Conservation (phyloP, 1,140 invertebrate genomes). For the Araneus ventricosus region DNA sequence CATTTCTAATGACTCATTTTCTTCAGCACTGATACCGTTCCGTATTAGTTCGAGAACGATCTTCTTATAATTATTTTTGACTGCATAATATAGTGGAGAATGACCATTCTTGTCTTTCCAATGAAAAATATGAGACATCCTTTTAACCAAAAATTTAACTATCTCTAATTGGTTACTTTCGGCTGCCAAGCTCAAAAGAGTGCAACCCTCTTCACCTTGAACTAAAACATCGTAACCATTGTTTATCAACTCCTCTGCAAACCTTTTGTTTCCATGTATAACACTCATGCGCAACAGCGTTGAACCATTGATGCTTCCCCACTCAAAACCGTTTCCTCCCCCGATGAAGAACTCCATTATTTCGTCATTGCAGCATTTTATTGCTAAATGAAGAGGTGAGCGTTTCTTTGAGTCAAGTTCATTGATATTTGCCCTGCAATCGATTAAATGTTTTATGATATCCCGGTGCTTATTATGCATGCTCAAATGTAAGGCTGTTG, state of each 20-base stretch:
- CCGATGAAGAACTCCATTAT: background rate
- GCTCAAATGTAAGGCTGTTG: background rate
- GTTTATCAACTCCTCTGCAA: constrained; percentile 34
- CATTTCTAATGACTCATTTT: background rate
- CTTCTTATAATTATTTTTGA: constrained; percentile 18
- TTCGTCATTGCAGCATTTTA: constrained; percentile 19
- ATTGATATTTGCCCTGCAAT: constrained; percentile 19
- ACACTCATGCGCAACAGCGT: constrained; percentile 23
- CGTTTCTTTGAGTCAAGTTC: background rate
- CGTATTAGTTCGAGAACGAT: background rate
- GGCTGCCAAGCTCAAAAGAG: constrained; percentile 27
- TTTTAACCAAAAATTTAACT: constrained; percentile 80
- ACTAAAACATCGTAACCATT: background rate
- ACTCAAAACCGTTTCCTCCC: background rate
- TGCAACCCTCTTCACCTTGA: background rate
- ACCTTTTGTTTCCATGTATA: background rate
- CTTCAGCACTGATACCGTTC: background rate
- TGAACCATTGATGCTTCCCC: background rate
- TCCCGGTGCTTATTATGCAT: background rate
- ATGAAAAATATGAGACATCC: constrained; percentile 75
- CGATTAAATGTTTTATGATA: constrained; percentile 27
- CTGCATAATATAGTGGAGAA: constrained; percentile 43
- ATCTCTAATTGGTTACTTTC: constrained; percentile 79
- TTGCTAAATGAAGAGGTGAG: background rate
- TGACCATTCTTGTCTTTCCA: background rate